phyloP scores from a whole-genome alignment of 2,888 invertebrate genomes.

The Troides aeacus region DNA sequence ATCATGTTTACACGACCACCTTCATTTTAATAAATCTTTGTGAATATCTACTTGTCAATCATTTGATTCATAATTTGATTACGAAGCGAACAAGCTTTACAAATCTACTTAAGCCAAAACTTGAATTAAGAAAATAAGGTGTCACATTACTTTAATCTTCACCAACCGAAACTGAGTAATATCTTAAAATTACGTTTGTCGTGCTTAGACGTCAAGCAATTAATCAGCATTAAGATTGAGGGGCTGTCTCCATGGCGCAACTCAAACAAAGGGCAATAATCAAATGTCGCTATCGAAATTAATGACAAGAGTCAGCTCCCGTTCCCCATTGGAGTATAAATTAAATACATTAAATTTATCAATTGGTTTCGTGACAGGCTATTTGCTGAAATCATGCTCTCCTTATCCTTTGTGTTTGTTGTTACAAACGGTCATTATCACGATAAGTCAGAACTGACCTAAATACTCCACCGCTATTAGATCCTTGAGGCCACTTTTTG shows the following conservation, averaged over 20 bases:
- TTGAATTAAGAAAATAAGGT: slow-evolving; percentile 3
- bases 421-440: slow-evolving; percentile 46
- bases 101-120: neutral
- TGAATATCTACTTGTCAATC: neutral
- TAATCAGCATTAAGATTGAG: slow-evolving; percentile 30
- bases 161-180: slow-evolving; percentile 26
- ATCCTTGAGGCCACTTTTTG: slow-evolving; percentile 54
- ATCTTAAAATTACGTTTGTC: slow-evolving; percentile 25
- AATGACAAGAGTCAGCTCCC: slow-evolving; percentile 52
- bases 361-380: slow-evolving; percentile 63
- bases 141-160: slow-evolving; percentile 13
- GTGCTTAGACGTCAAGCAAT: slow-evolving; percentile 29
- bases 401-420: slow-evolving; percentile 38
- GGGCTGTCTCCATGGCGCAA: slow-evolving; percentile 23
- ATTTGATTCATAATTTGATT: neutral
- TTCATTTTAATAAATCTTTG: neutral
- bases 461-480: slow-evolving; percentile 49
- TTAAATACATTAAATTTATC: slow-evolving; percentile 55
- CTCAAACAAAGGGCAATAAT: slow-evolving; percentile 48
- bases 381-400: slow-evolving; percentile 55
- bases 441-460: slow-evolving; percentile 48
- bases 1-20: neutral
- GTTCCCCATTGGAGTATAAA: slow-evolving; percentile 48
- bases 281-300: slow-evolving; percentile 51
- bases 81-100: neutral